phyloP scores from a whole-genome alignment of 2,797 vertebrate genomes.

The Chaetophractus vellerosus region DNA sequence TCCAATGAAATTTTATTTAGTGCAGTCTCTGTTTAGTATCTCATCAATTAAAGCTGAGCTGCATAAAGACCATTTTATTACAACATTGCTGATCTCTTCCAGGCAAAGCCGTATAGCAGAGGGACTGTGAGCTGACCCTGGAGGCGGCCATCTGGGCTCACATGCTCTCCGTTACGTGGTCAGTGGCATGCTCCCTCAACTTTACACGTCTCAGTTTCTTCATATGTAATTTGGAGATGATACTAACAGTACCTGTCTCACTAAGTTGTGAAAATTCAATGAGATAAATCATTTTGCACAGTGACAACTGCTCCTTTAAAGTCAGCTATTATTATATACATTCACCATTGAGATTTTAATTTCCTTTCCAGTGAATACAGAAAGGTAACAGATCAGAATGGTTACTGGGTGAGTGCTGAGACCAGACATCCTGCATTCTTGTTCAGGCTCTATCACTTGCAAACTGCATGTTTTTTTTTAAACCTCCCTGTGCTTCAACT shows the following conservation, averaged over 20 bases:
- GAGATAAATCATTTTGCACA: not conserved
- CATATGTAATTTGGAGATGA: not conserved
- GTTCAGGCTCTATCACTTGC: not conserved
- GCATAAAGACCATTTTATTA: conserved; percentile 58
- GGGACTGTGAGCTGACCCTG: not conserved
- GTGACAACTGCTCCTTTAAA: not conserved
- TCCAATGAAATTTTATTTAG: conserved; percentile 57
- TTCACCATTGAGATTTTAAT: not conserved
- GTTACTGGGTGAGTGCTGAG: not conserved
- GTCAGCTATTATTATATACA: not conserved
- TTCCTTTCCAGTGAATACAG: not conserved
- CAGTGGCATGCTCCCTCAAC: not conserved
- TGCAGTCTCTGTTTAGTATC: conserved; percentile 35
- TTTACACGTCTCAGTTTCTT: not conserved
- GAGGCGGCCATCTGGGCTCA: not conserved
- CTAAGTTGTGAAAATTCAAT: conserved; percentile 27
- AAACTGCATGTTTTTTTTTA: not conserved
- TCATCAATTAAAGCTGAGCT: conserved; percentile 60
- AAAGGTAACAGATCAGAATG: not conserved
- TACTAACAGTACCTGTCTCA: not conserved
- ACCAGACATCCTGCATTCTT: not conserved
- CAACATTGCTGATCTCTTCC: not conserved
- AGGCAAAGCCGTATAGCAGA: not conserved
- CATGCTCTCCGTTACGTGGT: not conserved
- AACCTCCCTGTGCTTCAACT: not conserved